phyloP scores from a whole-genome alignment of 2,113 vertebrate genomes.

The Capricornis sumatraensis region DNA sequence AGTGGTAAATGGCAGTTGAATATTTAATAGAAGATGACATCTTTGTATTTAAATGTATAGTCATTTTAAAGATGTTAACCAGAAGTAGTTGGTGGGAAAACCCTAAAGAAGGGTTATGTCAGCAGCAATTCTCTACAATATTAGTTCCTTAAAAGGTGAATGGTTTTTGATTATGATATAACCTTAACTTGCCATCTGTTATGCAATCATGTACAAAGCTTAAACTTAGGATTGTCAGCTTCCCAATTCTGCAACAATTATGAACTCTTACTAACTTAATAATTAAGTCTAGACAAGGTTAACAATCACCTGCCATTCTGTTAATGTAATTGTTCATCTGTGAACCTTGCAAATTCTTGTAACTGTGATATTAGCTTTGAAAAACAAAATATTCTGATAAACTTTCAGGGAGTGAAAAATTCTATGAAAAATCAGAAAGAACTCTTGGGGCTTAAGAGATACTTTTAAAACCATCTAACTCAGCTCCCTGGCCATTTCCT shows the following conservation, averaged over 20 bases:
- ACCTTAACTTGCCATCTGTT: constrained; percentile 65
- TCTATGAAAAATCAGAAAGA: background rate
- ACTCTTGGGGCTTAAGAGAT: background rate
- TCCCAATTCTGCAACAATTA: constrained; percentile 56
- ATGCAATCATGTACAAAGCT: constrained; percentile 34
- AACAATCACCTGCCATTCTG: constrained; percentile 7
- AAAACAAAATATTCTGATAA: constrained; percentile 45
- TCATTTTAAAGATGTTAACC: background rate
- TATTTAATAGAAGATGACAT: constrained; percentile 50
- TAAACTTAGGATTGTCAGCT: constrained; percentile 56
- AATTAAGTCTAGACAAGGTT: constrained; percentile 35
- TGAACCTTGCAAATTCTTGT: constrained; percentile 7
- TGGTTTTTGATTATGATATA: constrained; percentile 39
- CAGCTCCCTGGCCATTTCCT: background rate
- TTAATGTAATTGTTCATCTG: background rate
- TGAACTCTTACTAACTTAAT: background rate
- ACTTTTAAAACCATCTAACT: background rate
- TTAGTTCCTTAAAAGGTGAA: constrained; percentile 65
- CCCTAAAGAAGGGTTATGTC: constrained; percentile 30
- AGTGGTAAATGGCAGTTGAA: constrained; percentile 13
- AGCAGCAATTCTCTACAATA: constrained; percentile 42
- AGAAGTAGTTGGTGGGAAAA: constrained; percentile 19
- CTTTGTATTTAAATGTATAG: constrained; percentile 35
- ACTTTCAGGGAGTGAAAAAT: constrained; percentile 55
- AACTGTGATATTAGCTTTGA: constrained; percentile 31